Percentiles rank a stretch among this genome's conserved stretches.
These are phyloP conservation scores for Allochrocebus solatus DNA, from an alignment of 2,797 vertebrate species.

Conservation along the genomic window DNA sequence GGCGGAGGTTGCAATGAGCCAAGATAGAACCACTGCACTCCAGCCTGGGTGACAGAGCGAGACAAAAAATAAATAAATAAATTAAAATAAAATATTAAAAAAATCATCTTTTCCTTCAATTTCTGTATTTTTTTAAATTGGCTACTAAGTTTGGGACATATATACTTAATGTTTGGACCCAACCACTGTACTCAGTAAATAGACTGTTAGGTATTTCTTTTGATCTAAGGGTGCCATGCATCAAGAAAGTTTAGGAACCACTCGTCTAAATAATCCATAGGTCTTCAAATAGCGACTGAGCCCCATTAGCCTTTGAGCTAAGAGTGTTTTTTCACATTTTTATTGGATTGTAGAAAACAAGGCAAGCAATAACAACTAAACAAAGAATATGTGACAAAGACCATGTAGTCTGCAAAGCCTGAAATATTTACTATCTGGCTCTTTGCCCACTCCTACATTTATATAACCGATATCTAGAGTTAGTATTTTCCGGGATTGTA, in stretches of 20 bases:
- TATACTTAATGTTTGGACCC: neutral
- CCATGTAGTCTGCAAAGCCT: neutral
- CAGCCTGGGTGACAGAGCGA: too few species aligned
- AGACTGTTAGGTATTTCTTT: neutral
- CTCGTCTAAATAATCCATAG: neutral
- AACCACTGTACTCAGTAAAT: slow-evolving; percentile 2
- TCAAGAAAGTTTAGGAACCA: neutral
- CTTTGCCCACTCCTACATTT: neutral
- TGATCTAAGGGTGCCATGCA: neutral
- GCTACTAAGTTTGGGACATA: neutral
- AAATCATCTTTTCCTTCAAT: slow-evolving; percentile 32
- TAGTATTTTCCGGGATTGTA: neutral
- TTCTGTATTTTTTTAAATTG: slow-evolving; percentile 8
- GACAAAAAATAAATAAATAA: too few species aligned
- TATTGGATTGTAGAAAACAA: neutral
- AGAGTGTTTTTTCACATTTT: neutral
- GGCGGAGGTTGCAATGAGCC: too few species aligned
- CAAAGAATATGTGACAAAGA: neutral
- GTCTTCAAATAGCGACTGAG: neutral
- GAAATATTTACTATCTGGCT: slow-evolving; percentile 32
- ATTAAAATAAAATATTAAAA: neutral
- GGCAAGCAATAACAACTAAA: neutral
- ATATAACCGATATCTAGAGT: neutral
- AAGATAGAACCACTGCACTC: too few species aligned
- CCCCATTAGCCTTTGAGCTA: neutral